phyloP scores from a whole-genome alignment of 2,113 vertebrate species.

The rabbit (Oryctolagus cuniculus) region mOryCun1.1 NC_091433.1:74403001-74403500 shows the following conservation, averaged over 20 bases:
- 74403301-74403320: neutral
- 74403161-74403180: neutral
- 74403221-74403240: neutral
- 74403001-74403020: neutral
- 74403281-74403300: neutral
- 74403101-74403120: neutral
- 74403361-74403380: neutral
- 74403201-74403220: neutral
- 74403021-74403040: neutral
- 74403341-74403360: neutral
- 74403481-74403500: neutral
- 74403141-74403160: neutral
- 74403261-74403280: neutral
- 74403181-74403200: neutral
- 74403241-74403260: neutral
- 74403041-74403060: neutral
- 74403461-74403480: neutral
- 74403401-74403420: neutral
- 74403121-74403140: neutral
- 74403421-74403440: neutral
- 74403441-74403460: too few species aligned
- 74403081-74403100: neutral
- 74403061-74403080: neutral
- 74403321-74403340: neutral
- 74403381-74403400: neutral